phyloP scores from a whole-genome alignment of 1,140 invertebrate genomes.

The Schlechtendalia chinensis region DNA sequence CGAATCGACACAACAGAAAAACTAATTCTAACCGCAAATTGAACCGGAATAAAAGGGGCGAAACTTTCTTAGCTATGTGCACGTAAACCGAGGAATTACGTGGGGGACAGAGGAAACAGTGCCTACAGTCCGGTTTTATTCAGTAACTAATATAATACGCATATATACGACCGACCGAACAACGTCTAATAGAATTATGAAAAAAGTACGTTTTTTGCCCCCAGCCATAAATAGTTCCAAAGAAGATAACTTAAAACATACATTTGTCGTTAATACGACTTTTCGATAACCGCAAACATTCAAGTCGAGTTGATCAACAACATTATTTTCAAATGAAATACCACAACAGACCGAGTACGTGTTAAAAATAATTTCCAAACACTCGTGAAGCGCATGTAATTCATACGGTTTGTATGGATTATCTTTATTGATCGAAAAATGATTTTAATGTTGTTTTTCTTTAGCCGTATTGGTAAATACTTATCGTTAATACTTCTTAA shows the following conservation, averaged over 20 bases:
- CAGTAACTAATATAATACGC: slow-evolving; percentile 9
- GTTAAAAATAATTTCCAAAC: too few species aligned
- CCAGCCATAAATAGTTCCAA: background rate
- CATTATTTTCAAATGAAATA: background rate
- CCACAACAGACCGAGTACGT: background rate
- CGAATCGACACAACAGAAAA: slow-evolving; percentile 35
- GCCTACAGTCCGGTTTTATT: background rate
- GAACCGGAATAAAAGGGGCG: background rate
- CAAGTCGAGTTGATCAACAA: background rate
- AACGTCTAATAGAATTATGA: slow-evolving; percentile 27
- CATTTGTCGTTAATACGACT: background rate
- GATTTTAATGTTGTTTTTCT: too few species aligned
- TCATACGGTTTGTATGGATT: too few species aligned
- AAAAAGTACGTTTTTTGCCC: background rate
- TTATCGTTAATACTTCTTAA: too few species aligned
- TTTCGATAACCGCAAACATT: background rate
- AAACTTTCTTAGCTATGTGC: background rate
- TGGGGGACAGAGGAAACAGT: background rate
- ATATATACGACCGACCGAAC: too few species aligned
- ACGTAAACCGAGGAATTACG: too few species aligned
- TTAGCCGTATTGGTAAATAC: too few species aligned
- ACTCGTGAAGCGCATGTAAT: too few species aligned
- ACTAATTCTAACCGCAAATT: slow-evolving; percentile 31
- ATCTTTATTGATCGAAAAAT: too few species aligned
- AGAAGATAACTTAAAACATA: background rate